Conservation (phyloP, 2,113 vertebrate genomes). For the Canis aureus region DNA sequence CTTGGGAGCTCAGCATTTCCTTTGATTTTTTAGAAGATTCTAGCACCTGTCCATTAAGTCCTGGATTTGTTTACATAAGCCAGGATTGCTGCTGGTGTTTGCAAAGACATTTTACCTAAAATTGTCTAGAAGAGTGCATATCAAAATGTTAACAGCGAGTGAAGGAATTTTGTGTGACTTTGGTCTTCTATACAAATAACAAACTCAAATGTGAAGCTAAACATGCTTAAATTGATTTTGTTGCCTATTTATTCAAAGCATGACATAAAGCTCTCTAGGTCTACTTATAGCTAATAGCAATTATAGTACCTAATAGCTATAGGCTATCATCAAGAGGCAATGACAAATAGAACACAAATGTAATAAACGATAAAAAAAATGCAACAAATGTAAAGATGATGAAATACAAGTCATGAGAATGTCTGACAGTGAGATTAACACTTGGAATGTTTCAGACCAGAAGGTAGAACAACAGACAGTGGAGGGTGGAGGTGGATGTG, state of each 20-base stretch:
- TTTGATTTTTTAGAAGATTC: conserved; percentile 27
- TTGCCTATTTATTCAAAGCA: background rate
- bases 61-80: background rate
- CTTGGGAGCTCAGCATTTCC: background rate
- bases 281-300: background rate
- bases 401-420: background rate
- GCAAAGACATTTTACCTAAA: background rate
- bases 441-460: conserved; percentile 31
- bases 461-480: conserved; percentile 58
- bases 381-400: background rate
- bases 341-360: background rate
- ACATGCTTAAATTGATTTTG: background rate
- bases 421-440: background rate
- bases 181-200: background rate
- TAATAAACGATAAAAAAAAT: background rate
- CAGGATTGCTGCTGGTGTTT: background rate
- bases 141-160: background rate
- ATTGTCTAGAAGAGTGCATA: background rate
- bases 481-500: background rate
- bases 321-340: background rate
- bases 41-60: background rate
- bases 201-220: background rate
- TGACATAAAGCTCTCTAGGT: background rate
- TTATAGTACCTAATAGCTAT: background rate
- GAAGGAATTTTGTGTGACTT: background rate